These are phyloP conservation scores for Tenthredo mesomela DNA, from an alignment of 2,888 invertebrate species.

Conservation along the genomic window DNA sequence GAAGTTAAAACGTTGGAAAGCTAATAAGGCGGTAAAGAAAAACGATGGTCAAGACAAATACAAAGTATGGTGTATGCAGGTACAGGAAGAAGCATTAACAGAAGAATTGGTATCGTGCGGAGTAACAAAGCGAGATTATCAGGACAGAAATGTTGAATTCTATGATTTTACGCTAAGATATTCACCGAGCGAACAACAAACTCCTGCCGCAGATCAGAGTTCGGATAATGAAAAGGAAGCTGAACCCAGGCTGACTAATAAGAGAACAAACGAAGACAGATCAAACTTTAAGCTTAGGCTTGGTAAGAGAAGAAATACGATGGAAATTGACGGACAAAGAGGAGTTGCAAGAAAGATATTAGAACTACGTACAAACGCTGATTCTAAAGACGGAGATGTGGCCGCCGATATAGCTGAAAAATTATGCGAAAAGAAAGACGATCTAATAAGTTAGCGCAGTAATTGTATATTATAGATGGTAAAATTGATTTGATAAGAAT, in stretches of 20 bases:
- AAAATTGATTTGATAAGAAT: not conserved
- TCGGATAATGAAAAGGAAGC: slow-evolving; percentile 79
- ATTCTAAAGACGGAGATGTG: slow-evolving; percentile 81
- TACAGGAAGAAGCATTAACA: slow-evolving; percentile 89
- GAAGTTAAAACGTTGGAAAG: slow-evolving; percentile 75
- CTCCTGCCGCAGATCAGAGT: slow-evolving; percentile 77
- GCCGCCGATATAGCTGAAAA: slow-evolving; percentile 87
- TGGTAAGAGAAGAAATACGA: slow-evolving; percentile 79
- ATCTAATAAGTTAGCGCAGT: slow-evolving; percentile 84
- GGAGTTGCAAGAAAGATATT: slow-evolving; percentile 81
- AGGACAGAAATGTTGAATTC: slow-evolving; percentile 86
- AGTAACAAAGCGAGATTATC: slow-evolving; percentile 84
- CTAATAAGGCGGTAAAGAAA: slow-evolving; percentile 71
- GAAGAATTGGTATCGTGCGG: slow-evolving; percentile 89
- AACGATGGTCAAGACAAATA: slow-evolving; percentile 82
- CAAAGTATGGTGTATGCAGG: slow-evolving; percentile 86
- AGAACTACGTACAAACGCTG: slow-evolving; percentile 80
- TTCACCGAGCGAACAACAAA: slow-evolving; percentile 58
- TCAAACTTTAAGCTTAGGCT: slow-evolving; percentile 81
- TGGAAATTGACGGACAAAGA: slow-evolving; percentile 79
- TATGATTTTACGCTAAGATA: slow-evolving; percentile 85
- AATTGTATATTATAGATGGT: not conserved
- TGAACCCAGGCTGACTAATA: slow-evolving; percentile 77
- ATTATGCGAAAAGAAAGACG: slow-evolving; percentile 86
- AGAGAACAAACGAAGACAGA: slow-evolving; percentile 82